phyloP scores from a whole-genome alignment of 92 coral and sea anemone genomes.

The Porites lobata region DNA sequence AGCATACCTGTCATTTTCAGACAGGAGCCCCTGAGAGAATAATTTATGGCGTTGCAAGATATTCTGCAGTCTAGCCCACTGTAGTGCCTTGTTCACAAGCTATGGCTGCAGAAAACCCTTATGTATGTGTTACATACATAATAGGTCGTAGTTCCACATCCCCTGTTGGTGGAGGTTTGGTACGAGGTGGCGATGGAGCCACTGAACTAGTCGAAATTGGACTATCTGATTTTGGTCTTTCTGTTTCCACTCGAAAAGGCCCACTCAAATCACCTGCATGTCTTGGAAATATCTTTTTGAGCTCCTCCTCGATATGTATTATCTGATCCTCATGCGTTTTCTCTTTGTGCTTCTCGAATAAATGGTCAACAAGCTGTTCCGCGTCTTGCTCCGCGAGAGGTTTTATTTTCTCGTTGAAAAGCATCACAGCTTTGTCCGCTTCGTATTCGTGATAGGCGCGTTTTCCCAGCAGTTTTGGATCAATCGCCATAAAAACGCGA shows the following conservation, averaged over 20 bases:
- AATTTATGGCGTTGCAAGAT: too few relatives aligned
- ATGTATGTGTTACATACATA: background rate
- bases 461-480: constrained; percentile 53
- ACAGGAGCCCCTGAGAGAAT: too few relatives aligned
- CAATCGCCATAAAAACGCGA: constrained; percentile 52
- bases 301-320: constrained; percentile 55
- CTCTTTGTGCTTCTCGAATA: constrained; percentile 72
- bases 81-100: too few relatives aligned
- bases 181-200: background rate
- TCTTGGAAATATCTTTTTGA: constrained; percentile 63
- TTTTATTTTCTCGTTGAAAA: constrained; percentile 72
- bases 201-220: background rate
- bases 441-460: constrained; percentile 65
- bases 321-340: constrained; percentile 46
- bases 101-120: background rate
- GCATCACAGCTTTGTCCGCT: constrained; percentile 73
- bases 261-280: constrained; percentile 61
- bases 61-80: too few relatives aligned
- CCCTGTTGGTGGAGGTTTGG: background rate
- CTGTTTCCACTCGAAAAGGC: constrained; percentile 21
- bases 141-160: background rate
- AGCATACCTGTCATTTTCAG: too few relatives aligned
- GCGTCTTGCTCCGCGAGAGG: constrained; percentile 78
- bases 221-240: background rate
- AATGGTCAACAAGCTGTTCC: constrained; percentile 44